These are phyloP conservation scores for Coracias cyanogaster DNA, from an alignment of 2,797 vertebrate species.

Conservation along the genomic window DNA sequence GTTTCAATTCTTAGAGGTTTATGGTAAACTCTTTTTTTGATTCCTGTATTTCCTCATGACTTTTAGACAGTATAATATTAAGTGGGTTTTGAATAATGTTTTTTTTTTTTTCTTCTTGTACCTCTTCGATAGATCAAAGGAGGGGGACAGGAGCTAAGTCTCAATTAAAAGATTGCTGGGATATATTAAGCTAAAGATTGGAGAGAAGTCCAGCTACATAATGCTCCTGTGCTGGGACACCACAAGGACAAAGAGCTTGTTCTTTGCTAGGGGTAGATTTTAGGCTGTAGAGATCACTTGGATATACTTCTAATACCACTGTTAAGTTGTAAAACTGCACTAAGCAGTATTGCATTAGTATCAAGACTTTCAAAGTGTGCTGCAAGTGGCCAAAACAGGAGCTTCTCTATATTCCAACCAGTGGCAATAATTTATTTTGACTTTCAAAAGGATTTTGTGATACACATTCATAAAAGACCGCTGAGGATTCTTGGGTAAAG, in stretches of 20 bases:
- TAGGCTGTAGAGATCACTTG: neutral
- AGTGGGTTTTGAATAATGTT: neutral
- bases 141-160: neutral
- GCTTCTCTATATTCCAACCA: neutral
- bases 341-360: neutral
- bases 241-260: neutral
- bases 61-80: neutral
- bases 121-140: fast-evolving
- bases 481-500: slow-evolving; percentile 23
- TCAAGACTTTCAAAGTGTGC: neutral
- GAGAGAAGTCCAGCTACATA: neutral
- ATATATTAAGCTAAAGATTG: neutral
- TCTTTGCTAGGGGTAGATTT: neutral
- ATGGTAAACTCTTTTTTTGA: fast-evolving
- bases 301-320: neutral
- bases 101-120: neutral
- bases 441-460: slow-evolving; percentile 42
- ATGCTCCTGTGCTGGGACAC: neutral
- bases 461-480: neutral
- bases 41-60: neutral
- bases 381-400: neutral
- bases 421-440: slow-evolving; percentile 36
- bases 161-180: neutral
- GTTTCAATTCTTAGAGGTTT: neutral
- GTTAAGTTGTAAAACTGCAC: neutral